A percentile compares a stretch with the other conserved stretches of the same genome.
These are phyloP conservation scores for Semaprochilodus insignis DNA, from an alignment of 2,797 vertebrate species.

Conservation along the genomic window DNA sequence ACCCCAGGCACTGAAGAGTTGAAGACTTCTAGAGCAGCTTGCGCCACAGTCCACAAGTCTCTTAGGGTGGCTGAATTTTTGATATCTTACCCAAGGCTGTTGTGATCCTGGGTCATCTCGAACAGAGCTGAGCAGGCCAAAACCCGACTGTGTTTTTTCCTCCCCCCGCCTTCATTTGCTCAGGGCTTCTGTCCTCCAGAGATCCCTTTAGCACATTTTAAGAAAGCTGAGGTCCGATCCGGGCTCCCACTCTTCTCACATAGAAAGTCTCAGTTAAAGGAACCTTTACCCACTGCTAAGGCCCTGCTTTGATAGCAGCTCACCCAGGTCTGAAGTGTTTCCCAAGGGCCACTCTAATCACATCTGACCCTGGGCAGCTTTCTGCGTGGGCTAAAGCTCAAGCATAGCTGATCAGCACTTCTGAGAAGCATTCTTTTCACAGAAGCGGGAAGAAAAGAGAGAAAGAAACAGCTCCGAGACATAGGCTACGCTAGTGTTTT, in stretches of 20 bases:
- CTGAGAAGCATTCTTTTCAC: conserved; percentile 53
- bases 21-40: conserved; percentile 45
- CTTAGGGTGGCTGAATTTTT: conserved; percentile 34
- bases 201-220: conserved; percentile 31
- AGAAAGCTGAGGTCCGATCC: conserved; percentile 6
- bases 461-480: conserved; percentile 22
- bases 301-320: conserved; percentile 36
- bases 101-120: conserved; percentile 32
- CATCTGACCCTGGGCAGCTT: conserved; percentile 43
- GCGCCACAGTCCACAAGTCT: conserved; percentile 30
- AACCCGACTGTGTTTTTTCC: not conserved
- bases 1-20: conserved; percentile 45
- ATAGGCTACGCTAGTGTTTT: conserved; percentile 23
- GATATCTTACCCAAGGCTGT: conserved; percentile 51
- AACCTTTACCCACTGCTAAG: conserved; percentile 33
- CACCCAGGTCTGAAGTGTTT: conserved; percentile 42
- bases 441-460: conserved; percentile 20
- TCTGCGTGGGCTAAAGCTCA: conserved; percentile 47
- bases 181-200: conserved; percentile 13
- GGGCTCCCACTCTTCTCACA: conserved; percentile 20
- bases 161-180: not conserved
- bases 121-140: conserved; percentile 3
- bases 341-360: conserved; percentile 43
- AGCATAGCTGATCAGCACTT: conserved; percentile 50
- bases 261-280: conserved; percentile 22